A percentile compares a stretch with the other conserved stretches of the same genome.
These are phyloP conservation scores for Pyrrhura leucotis DNA, from an alignment of 2,797 vertebrate species.

Conservation along the genomic window DNA sequence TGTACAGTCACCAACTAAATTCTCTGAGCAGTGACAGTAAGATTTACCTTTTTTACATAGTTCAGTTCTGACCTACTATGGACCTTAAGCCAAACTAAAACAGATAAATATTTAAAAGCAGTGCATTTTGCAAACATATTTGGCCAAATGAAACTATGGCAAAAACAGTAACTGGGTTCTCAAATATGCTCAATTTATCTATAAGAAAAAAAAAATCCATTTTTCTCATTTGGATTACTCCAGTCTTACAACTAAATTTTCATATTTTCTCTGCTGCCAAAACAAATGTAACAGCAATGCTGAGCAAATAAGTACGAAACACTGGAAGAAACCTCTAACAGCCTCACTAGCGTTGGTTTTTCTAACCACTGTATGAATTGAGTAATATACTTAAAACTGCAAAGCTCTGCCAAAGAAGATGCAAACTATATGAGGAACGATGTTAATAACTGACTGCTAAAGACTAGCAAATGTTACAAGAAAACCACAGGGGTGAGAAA, in stretches of 20 bases:
- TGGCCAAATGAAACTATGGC: background rate
- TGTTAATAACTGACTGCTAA: conserved; percentile 20
- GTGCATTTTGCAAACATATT: background rate
- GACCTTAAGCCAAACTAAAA: background rate
- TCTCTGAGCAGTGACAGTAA: background rate
- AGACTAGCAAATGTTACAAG: background rate
- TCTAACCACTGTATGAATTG: background rate
- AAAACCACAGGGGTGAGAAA: conserved; percentile 4
- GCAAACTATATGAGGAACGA: background rate
- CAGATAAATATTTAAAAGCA: background rate
- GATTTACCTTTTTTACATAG: background rate
- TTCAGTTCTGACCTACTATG: background rate
- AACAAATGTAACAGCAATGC: background rate
- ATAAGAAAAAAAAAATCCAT: accelerated
- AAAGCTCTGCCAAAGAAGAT: background rate
- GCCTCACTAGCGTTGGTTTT: background rate
- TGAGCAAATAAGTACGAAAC: background rate
- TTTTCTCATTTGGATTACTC: background rate
- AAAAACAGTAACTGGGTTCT: background rate
- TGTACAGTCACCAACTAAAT: background rate
- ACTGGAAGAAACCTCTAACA: background rate
- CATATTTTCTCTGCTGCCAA: background rate
- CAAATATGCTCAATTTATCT: background rate
- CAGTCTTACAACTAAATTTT: background rate
- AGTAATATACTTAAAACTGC: background rate